phyloP scores from a whole-genome alignment of 2,888 invertebrate species.

The Formica aserva region DNA sequence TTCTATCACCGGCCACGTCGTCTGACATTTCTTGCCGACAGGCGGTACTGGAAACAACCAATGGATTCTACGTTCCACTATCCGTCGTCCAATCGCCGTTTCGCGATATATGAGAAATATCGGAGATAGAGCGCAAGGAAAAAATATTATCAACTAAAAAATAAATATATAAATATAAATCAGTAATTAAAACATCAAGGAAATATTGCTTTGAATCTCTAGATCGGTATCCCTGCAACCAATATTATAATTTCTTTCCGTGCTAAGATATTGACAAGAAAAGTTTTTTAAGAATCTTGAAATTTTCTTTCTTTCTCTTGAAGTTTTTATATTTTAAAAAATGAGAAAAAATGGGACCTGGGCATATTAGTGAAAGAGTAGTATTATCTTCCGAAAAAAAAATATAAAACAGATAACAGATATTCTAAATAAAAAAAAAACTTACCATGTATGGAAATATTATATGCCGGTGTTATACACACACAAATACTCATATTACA shows the following conservation, averaged over 20 bases:
- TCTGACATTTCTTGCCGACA: constrained; percentile 62
- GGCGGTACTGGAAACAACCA: constrained; percentile 32
- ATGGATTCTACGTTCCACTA: neutral
- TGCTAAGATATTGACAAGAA: neutral
- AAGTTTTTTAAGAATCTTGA: neutral
- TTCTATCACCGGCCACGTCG: constrained; percentile 75
- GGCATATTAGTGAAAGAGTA: neutral
- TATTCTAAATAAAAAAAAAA: neutral
- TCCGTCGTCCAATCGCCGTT: constrained; percentile 8
- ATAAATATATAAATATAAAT: neutral
- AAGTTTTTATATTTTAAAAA: neutral
- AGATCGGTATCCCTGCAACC: neutral
- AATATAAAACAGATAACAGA: neutral
- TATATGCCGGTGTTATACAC: neutral
- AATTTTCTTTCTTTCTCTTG: neutral
- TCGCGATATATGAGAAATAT: constrained; percentile 6
- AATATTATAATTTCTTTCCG: neutral
- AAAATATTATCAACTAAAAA: neutral
- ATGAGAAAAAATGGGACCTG: neutral
- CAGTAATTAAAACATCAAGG: neutral
- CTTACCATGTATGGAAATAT: neutral
- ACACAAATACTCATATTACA: no score
- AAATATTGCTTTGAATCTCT: neutral
- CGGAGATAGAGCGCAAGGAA: constrained; percentile 8
- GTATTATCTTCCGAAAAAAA: neutral